Evolutionary conservation across 2,113 vertebrate species (phyloP).

Genomic region (Hydropotes inermis): DNA sequence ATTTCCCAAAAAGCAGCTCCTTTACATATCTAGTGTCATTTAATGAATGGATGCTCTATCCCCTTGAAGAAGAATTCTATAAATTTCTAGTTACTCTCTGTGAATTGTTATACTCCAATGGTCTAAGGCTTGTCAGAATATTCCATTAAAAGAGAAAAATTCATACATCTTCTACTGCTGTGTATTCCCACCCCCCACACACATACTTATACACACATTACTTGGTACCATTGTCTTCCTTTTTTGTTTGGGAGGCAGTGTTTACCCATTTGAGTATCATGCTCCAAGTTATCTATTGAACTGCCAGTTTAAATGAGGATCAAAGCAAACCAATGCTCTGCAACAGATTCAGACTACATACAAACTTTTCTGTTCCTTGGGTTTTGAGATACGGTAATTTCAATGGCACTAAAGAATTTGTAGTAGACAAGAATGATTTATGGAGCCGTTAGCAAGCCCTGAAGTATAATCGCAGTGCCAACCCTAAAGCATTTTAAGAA

Average conservation of each 20-base stretch:
- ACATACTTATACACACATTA: neutral
- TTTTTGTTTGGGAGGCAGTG: neutral
- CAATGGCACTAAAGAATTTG: neutral
- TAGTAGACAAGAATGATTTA: neutral
- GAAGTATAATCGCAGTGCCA: neutral
- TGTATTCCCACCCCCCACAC: neutral
- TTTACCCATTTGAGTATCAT: neutral
- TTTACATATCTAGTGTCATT: neutral
- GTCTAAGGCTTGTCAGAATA: neutral
- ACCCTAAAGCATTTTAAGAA: neutral
- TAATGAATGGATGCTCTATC: neutral
- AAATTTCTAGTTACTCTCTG: neutral
- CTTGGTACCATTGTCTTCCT: neutral
- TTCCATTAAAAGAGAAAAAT: neutral
- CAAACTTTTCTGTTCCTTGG: neutral
- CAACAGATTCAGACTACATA: neutral
- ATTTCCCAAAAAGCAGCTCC: neutral
- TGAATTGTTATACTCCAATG: neutral
- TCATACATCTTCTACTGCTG: neutral
- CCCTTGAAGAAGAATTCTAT: neutral
- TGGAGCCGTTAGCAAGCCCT: neutral
- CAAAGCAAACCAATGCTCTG: neutral
- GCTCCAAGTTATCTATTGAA: neutral
- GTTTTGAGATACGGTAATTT: neutral
- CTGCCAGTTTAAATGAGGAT: neutral